Conservation (phyloP, 2,888 invertebrate species). For the Heliconius cydno region DNA sequence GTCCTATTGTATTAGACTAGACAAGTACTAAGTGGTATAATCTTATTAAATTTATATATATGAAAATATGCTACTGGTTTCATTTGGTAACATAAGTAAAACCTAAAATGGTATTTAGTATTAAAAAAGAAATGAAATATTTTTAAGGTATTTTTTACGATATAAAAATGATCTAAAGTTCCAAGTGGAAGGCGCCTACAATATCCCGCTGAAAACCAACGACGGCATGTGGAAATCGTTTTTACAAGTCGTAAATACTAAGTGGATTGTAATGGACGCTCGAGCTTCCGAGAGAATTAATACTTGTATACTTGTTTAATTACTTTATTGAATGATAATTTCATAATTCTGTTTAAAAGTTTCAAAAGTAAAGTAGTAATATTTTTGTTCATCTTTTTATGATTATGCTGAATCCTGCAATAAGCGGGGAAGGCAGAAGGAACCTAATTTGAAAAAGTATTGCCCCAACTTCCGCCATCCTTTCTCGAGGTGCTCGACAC, state of each 20-base stretch:
- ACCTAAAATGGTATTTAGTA: neutral
- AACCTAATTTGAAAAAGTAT: too few species aligned
- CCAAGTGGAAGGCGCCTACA: constrained; percentile 53
- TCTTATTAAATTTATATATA: too few species aligned
- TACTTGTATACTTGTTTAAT: constrained; percentile 16
- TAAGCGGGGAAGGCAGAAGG: too few species aligned
- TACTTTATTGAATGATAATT: neutral
- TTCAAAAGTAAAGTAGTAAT: too few species aligned
- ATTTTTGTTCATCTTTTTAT: too few species aligned
- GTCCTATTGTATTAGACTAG: too few species aligned
- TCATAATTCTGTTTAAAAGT: neutral
- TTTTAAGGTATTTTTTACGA: neutral
- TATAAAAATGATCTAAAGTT: neutral
- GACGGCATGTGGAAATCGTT: constrained; percentile 60
- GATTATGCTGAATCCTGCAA: too few species aligned
- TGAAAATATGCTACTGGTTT: too few species aligned
- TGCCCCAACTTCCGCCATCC: neutral
- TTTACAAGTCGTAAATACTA: constrained; percentile 70
- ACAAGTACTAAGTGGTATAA: too few species aligned
- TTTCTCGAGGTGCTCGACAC: neutral
- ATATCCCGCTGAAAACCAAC: constrained; percentile 59
- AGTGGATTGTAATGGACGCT: constrained; percentile 67
- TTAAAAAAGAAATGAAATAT: neutral
- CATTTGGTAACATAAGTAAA: neutral
- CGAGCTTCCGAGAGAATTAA: constrained; percentile 43